These are phyloP conservation scores for Anadara kagoshimensis DNA, from an alignment of 1,140 invertebrate species.

Conservation along the genomic window DNA sequence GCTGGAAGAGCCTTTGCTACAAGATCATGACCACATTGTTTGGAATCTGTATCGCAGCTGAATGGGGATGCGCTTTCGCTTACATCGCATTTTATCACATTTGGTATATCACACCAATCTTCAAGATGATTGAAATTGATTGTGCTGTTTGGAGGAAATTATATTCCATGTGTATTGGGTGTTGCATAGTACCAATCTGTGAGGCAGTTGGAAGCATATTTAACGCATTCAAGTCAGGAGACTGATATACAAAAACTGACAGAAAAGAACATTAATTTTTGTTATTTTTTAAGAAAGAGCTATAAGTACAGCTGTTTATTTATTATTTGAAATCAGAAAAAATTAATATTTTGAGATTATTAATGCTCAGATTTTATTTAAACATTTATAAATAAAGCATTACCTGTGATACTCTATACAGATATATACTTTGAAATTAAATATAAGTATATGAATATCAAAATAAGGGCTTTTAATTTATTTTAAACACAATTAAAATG, in stretches of 20 bases:
- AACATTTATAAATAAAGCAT: too few species aligned
- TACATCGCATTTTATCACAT: constrained; percentile 80
- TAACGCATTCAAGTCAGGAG: constrained; percentile 14
- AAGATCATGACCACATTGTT: constrained; percentile 81
- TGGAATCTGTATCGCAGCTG: constrained; percentile 81
- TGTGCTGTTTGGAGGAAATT: constrained; percentile 80
- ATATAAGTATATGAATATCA: too few species aligned
- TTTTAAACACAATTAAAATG: too few species aligned
- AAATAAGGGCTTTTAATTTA: too few species aligned
- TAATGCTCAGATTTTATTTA: too few species aligned
- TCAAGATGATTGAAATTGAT: constrained; percentile 75
- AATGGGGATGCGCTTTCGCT: constrained; percentile 83
- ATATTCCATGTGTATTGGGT: constrained; percentile 77
- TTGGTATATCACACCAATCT: constrained; percentile 71
- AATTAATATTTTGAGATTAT: too few species aligned
- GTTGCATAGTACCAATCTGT: constrained; percentile 64
- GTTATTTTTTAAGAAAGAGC: too few species aligned
- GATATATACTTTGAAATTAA: too few species aligned
- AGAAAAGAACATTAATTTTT: too few species aligned
- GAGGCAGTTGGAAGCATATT: constrained; percentile 27
- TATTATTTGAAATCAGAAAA: too few species aligned
- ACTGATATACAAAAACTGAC: not conserved
- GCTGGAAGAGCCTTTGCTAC: constrained; percentile 83
- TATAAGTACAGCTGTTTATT: too few species aligned
- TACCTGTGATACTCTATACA: too few species aligned